Evolutionary conservation across 1,140 invertebrate species (phyloP).

Genomic region (Caerostris darwini): DNA sequence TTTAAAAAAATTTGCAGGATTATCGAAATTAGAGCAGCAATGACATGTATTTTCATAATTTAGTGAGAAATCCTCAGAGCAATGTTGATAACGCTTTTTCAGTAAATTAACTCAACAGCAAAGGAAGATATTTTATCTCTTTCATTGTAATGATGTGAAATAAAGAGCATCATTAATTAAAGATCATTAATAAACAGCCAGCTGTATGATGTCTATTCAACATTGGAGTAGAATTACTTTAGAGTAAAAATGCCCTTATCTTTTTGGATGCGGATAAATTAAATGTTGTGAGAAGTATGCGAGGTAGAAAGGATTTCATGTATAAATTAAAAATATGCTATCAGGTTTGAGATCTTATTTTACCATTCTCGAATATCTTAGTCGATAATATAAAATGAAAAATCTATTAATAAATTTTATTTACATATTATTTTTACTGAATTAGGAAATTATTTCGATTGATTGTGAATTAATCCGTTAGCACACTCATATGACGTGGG

Average conservation of each 20-base stretch:
- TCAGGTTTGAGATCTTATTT: not conserved
- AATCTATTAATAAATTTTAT: no score
- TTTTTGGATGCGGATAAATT: constrained; percentile 42
- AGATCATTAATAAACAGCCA: constrained; percentile 50
- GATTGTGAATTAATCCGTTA: no score
- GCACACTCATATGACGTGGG: no score
- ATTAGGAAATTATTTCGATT: no score
- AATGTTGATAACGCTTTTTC: not conserved
- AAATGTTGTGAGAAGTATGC: not conserved
- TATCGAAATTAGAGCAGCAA: not conserved
- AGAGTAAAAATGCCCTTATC: constrained; percentile 10
- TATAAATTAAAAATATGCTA: constrained; percentile 62
- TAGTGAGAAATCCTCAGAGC: not conserved
- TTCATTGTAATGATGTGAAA: not conserved
- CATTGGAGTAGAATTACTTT: not conserved
- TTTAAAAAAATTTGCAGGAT: constrained; percentile 9
- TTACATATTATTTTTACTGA: no score
- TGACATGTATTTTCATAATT: not conserved
- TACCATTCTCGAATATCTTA: no score
- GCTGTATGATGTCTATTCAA: constrained; percentile 25
- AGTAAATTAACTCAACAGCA: constrained; percentile 22
- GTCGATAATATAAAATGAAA: no score
- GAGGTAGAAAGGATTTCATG: not conserved
- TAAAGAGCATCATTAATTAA: constrained; percentile 44
- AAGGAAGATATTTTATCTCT: constrained; percentile 1